phyloP scores from a whole-genome alignment of 2,888 invertebrate genomes.

The Candidula unifasciata region DNA sequence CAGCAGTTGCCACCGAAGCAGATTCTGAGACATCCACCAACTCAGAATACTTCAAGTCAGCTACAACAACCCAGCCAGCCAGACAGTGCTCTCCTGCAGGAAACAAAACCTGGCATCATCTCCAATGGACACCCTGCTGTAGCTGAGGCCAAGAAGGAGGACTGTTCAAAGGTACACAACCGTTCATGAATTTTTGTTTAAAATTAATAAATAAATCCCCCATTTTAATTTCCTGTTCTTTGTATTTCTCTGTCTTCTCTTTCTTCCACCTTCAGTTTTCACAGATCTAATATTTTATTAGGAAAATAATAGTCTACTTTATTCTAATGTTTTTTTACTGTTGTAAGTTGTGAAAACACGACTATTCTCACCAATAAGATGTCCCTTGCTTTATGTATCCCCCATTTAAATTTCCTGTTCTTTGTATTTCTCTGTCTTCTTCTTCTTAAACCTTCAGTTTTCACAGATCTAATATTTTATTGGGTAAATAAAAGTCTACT shows the following conservation, averaged over 20 bases:
- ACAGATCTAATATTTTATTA: too few species aligned
- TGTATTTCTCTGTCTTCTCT: neutral
- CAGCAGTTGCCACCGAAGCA: conserved; percentile 43
- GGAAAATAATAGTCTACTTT: too few species aligned
- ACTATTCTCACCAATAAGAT: too few species aligned
- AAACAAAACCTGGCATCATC: conserved; percentile 5
- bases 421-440: neutral
- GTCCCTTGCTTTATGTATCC: too few species aligned
- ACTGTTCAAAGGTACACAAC: conserved; percentile 21
- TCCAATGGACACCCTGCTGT: conserved; percentile 3
- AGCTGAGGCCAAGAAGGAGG: conserved; percentile 36
- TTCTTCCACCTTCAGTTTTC: too few species aligned
- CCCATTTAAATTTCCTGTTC: neutral
- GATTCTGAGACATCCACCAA: conserved; percentile 30
- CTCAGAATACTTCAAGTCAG: conserved; percentile 15
- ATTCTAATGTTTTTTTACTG: too few species aligned
- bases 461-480: too few species aligned
- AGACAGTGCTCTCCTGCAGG: neutral
- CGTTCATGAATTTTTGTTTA: too few species aligned
- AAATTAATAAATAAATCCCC: neutral
- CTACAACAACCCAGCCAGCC: conserved; percentile 1
- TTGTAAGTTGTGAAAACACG: too few species aligned
- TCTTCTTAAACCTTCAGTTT: too few species aligned
- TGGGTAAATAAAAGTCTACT: too few species aligned
- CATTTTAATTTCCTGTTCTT: neutral